A percentile compares a stretch with the other conserved stretches of the same genome.
Conservation (phyloP, 1,140 invertebrate genomes). For the Aphidius ervi region DNA sequence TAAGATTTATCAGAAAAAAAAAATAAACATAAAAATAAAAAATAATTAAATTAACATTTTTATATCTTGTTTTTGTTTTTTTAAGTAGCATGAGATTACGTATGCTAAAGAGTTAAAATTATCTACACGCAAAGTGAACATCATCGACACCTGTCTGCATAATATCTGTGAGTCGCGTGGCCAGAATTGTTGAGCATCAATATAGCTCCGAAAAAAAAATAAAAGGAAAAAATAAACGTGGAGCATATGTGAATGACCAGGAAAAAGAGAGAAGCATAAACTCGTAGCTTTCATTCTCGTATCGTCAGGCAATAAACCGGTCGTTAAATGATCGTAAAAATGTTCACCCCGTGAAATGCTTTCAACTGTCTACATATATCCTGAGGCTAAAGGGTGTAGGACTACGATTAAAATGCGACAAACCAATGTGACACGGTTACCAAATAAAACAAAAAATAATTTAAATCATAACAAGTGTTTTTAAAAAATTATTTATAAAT, state of each 20-base stretch:
- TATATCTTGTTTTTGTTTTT: too few relatives aligned
- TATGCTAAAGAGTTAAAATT: neutral
- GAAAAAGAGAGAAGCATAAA: neutral
- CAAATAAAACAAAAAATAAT: too few relatives aligned
- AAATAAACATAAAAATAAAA: too few relatives aligned
- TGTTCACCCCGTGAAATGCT: slow-evolving; percentile 14
- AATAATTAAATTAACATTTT: too few relatives aligned
- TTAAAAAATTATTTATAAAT: too few relatives aligned
- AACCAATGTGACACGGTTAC: too few relatives aligned
- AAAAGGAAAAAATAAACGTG: neutral
- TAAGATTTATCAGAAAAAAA: too few relatives aligned
- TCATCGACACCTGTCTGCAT: slow-evolving; percentile 8
- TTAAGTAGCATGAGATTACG: too few relatives aligned
- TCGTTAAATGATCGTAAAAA: slow-evolving; percentile 47
- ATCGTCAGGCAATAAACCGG: slow-evolving; percentile 40
- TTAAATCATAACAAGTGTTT: too few relatives aligned
- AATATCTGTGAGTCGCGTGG: slow-evolving; percentile 4
- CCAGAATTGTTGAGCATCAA: neutral
- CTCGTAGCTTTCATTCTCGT: slow-evolving; percentile 1
- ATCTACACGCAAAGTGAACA: slow-evolving; percentile 13
- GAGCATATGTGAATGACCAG: neutral
- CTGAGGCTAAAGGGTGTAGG: too few relatives aligned
- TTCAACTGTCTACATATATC: neutral
- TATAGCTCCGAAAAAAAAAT: neutral
- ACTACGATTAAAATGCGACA: too few relatives aligned